These are phyloP conservation scores for Uropsilus gracilis DNA, from an alignment of 2,113 vertebrate species.

Conservation along the genomic window DNA sequence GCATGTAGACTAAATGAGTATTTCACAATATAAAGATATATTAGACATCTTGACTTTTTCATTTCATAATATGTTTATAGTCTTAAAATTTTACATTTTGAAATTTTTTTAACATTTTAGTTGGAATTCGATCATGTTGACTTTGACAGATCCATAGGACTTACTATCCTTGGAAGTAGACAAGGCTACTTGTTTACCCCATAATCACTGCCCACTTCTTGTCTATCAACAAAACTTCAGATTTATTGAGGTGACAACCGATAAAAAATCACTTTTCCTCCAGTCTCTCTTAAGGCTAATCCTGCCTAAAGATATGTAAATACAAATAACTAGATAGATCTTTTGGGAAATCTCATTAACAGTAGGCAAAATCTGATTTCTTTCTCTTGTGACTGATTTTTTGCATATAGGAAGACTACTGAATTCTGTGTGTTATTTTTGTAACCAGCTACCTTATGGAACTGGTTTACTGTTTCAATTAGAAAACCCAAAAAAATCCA, in stretches of 20 bases:
- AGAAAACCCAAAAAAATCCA: too few relatives aligned
- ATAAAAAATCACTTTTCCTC: not conserved
- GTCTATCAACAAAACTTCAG: not conserved
- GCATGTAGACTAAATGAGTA: too few relatives aligned
- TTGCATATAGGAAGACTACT: too few relatives aligned
- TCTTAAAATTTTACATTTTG: not conserved
- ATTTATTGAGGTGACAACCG: not conserved
- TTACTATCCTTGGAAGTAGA: not conserved
- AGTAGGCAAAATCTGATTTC: not conserved
- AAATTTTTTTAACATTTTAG: slow-evolving; percentile 9
- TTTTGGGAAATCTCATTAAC: not conserved
- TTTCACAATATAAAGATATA: too few relatives aligned
- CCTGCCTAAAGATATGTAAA: not conserved
- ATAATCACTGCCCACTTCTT: not conserved
- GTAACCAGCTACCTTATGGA: too few relatives aligned
- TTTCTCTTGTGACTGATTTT: too few relatives aligned
- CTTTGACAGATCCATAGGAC: not conserved
- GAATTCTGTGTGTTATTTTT: too few relatives aligned
- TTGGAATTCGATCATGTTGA: not conserved
- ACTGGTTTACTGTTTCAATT: too few relatives aligned
- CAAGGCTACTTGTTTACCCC: not conserved
- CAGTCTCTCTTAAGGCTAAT: not conserved
- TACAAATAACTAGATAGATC: not conserved
- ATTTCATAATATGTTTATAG: too few relatives aligned
- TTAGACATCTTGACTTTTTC: too few relatives aligned